phyloP scores from a whole-genome alignment of 2,113 vertebrate species.

The Phalacrocorax brasilianus region DNA sequence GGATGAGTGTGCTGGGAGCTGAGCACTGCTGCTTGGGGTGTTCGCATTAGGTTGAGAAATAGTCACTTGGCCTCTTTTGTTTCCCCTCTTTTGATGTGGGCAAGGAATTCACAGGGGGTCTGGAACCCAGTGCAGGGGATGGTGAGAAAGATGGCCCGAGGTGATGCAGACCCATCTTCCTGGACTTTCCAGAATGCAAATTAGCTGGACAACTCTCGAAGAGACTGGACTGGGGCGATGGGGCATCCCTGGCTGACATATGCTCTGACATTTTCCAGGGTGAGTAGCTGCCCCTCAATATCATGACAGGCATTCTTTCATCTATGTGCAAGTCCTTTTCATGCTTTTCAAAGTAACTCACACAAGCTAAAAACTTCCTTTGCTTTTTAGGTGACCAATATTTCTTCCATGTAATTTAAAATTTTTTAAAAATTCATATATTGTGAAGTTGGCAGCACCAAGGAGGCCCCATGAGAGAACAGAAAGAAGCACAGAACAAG shows the following conservation, averaged over 20 bases:
- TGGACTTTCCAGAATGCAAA: background rate
- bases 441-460: background rate
- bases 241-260: background rate
- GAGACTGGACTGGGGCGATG: background rate
- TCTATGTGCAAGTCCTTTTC: background rate
- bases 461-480: background rate
- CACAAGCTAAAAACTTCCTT: background rate
- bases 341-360: background rate
- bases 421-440: background rate
- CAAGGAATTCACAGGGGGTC: background rate
- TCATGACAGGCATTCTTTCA: background rate
- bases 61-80: background rate
- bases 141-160: rapidly evolving
- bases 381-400: background rate
- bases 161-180: background rate
- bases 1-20: background rate
- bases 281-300: background rate
- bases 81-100: background rate
- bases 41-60: rapidly evolving
- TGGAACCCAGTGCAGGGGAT: background rate
- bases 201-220: background rate
- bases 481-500: background rate
- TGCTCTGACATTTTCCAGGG: background rate
- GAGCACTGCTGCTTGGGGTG: rapidly evolving
- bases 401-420: background rate